A percentile compares a stretch with the other conserved stretches of the same genome.
Evolutionary conservation across 2,888 invertebrate genomes (phyloP).

Genomic region (Zelleria hepariella): DNA sequence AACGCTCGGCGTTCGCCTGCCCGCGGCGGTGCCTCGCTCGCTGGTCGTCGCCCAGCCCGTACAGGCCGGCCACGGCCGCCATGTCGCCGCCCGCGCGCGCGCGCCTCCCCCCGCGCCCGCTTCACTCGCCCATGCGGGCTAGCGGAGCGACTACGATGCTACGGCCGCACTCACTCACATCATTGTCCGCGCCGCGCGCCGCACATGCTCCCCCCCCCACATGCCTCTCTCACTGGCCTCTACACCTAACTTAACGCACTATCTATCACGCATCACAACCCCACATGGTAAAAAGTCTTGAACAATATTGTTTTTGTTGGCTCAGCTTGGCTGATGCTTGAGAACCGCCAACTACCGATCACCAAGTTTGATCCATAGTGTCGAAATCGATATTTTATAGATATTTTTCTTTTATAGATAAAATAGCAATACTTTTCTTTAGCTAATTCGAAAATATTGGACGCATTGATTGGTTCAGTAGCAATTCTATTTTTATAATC

Average conservation of each 20-base stretch:
- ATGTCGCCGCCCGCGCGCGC: constrained; percentile 55
- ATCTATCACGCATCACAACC: constrained; percentile 12
- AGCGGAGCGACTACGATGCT: neutral
- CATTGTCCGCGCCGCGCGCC: constrained; percentile 6
- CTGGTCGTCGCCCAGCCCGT: constrained; percentile 83
- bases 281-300: constrained; percentile 10
- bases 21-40: constrained; percentile 68
- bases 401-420: neutral
- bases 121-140: constrained; percentile 1
- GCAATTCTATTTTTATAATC: constrained; percentile 37
- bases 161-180: neutral
- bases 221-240: neutral
- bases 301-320: constrained; percentile 10
- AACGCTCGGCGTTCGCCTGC: constrained; percentile 78
- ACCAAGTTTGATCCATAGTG: neutral
- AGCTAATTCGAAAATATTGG: constrained; percentile 55
- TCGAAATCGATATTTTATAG: neutral
- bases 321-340: constrained; percentile 2
- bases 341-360: neutral
- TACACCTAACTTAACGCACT: constrained; percentile 1
- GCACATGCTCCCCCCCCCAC: constrained; percentile 8
- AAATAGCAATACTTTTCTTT: constrained; percentile 18
- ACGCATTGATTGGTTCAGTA: constrained; percentile 60
- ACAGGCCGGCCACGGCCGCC: constrained; percentile 86
- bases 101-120: constrained; percentile 21